A percentile compares a stretch with the other conserved stretches of the same genome.
Conservation (phyloP, 2,797 vertebrate genomes). For the Amblyopsis hoosieri region DNA sequence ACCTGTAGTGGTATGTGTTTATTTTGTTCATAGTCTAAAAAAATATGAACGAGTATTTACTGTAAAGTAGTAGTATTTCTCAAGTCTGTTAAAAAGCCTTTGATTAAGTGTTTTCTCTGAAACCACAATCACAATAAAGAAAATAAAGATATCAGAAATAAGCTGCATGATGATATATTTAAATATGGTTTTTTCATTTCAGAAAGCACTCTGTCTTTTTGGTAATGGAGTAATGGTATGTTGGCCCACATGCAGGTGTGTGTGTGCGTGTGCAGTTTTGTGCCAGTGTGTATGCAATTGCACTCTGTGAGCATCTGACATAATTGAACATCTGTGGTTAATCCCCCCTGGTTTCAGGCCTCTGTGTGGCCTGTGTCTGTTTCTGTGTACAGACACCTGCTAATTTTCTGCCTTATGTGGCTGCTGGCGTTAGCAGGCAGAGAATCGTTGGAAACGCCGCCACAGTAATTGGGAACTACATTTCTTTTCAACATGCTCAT, state of each 20-base stretch:
- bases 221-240: background rate
- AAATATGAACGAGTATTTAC: too few relatives aligned
- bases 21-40: too few relatives aligned
- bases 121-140: too few relatives aligned
- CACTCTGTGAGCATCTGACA: conserved; percentile 36
- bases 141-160: too few relatives aligned
- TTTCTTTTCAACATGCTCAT: conserved; percentile 68
- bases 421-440: conserved; percentile 44
- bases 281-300: conserved; percentile 22
- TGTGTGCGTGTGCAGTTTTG: background rate
- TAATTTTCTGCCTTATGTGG: conserved; percentile 75
- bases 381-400: conserved; percentile 77
- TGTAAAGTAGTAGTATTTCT: too few relatives aligned
- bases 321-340: conserved; percentile 63
- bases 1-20: background rate
- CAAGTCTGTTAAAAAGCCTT: too few relatives aligned
- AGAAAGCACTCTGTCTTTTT: too few relatives aligned
- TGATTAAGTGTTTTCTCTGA: too few relatives aligned
- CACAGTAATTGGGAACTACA: conserved; percentile 76
- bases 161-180: too few relatives aligned
- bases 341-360: conserved; percentile 58
- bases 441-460: conserved; percentile 37
- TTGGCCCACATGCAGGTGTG: background rate
- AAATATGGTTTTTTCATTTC: too few relatives aligned
- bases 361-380: conserved; percentile 57